A percentile compares a stretch with the other conserved stretches of the same genome.
phyloP scores from a whole-genome alignment of 2,888 invertebrate genomes.

The Drosophila mettleri region DNA sequence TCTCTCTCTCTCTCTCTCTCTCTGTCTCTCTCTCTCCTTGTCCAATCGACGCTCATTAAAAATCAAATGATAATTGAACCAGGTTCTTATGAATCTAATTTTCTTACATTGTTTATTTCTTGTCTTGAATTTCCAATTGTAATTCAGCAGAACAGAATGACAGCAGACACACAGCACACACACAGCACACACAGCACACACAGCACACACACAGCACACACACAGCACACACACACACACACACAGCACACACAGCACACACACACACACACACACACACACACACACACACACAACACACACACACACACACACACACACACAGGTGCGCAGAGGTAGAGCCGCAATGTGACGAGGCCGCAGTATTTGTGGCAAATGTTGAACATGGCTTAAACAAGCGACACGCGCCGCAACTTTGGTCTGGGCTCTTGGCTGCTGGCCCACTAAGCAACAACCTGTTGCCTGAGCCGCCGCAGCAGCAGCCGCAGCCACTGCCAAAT shows the following conservation, averaged over 20 bases:
- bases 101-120: slow-evolving; percentile 1
- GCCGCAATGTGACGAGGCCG: slow-evolving; percentile 23
- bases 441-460: slow-evolving; percentile 51
- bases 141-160: neutral
- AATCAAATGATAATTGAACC: slow-evolving; percentile 5
- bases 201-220: neutral
- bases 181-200: too few species aligned
- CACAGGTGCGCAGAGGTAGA: too few species aligned
- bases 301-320: slow-evolving; percentile 2
- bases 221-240: slow-evolving; percentile 3
- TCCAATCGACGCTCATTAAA: neutral
- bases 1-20: neutral
- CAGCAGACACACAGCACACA: neutral
- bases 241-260: neutral
- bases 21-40: neutral
- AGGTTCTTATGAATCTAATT: slow-evolving; percentile 8
- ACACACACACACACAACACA: neutral
- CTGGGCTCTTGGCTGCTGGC: slow-evolving; percentile 1
- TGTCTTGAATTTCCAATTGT: slow-evolving; percentile 8
- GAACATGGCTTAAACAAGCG: slow-evolving; percentile 39
- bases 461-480: slow-evolving; percentile 24
- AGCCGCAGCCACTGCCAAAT: slow-evolving; percentile 4
- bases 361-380: slow-evolving; percentile 42
- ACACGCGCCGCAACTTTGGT: slow-evolving; percentile 35
- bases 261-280: too few species aligned